Evolutionary conservation across 2,113 vertebrate species (phyloP).

Genomic region (Motacilla alba): DNA sequence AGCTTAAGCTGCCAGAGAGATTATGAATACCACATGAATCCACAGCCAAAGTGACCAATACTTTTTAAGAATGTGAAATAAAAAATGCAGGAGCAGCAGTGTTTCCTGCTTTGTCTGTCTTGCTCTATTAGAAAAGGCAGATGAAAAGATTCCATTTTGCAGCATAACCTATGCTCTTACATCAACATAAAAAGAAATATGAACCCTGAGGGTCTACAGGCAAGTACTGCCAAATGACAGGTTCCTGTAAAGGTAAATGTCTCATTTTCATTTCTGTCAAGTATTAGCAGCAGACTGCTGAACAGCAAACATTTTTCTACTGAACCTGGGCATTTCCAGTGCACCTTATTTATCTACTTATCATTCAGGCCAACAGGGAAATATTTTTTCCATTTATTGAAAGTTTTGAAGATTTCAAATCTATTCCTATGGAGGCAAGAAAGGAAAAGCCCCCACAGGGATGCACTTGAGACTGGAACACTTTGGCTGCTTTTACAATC

Average conservation of each 20-base stretch:
- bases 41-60: neutral
- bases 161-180: neutral
- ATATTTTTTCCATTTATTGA: neutral
- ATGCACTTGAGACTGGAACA: neutral
- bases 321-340: neutral
- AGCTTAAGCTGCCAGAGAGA: neutral
- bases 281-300: neutral
- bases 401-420: neutral
- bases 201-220: neutral
- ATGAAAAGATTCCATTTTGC: neutral
- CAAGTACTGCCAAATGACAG: neutral
- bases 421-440: neutral
- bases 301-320: neutral
- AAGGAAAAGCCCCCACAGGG: neutral
- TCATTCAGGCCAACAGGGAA: neutral
- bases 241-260: neutral
- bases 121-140: neutral
- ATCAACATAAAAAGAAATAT: neutral
- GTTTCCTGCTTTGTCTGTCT: neutral
- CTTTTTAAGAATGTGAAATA: neutral
- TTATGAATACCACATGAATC: neutral
- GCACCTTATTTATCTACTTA: neutral
- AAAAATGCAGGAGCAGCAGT: neutral
- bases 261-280: neutral
- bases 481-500: neutral